Evolutionary conservation across 2,797 vertebrate species (phyloP), one percentile per base, ranked within the genome.

Genomic region (Premnoplex brunnescens): DNA sequence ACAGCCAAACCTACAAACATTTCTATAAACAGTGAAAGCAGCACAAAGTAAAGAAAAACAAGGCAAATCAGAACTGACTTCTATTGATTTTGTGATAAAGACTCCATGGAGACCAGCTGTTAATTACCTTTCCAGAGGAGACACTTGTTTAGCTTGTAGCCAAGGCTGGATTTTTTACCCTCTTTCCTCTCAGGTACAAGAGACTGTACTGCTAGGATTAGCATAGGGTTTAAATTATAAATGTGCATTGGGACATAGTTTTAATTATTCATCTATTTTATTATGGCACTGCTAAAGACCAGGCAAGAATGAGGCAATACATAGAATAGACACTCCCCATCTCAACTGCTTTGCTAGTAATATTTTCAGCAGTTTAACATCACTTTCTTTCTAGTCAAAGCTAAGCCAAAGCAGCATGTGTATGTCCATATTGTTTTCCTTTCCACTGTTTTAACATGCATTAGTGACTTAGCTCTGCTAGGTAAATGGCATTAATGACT

Each of bases 41-140:
- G 28, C 44, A 79, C 54, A 69, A 67, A 89, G 62, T 54, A 79
- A 84, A 93, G 84, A 88, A 93, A 63, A 92, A 58, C 21, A 56
- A 76, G 72, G 83, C 39, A 94, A 85, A 95, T 91, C 80, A 80
- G 75, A 91, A 36, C 77, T 60, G 92, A 85, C 77, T 93, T 46
- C 48, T 96, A 94, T 89, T 96, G 95, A 96, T 95, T 96, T 95
- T 90, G 59, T 93, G 92, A 96, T 97, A 95, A 90, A 93, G 58
- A 41, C 73, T 93, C 92, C 92, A 91, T 85, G 83, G 91, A 95
- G 64, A 91, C 85, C 60, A 91, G 77, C 60, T 94, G 83, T 85
- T 95, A 91, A 95, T 96, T 93, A 82, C 62, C 79, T 96, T 93
- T 92, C 56, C 59, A 87, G 60, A 87, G 71, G 77, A 96, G 58